These are phyloP conservation scores for Lordiphosa andalusiaca DNA, from an alignment of 2,888 invertebrate genomes.

Conservation along the genomic window DNA sequence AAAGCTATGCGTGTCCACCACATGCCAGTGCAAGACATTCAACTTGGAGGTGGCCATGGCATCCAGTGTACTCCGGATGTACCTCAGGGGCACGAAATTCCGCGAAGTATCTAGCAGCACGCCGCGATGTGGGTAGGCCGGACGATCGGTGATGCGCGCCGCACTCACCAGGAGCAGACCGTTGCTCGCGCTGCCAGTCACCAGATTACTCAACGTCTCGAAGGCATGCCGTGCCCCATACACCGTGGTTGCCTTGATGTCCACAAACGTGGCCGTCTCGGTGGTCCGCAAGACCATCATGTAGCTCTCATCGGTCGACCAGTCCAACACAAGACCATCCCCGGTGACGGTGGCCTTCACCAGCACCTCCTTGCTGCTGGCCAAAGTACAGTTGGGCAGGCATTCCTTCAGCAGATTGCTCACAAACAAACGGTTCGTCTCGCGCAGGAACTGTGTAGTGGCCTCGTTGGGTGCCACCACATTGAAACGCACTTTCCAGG, in stretches of 20 bases:
- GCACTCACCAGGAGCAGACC: slow-evolving; percentile 84
- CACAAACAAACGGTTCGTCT: slow-evolving; percentile 82
- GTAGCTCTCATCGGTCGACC: slow-evolving; percentile 87
- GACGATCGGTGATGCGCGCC: slow-evolving; percentile 87
- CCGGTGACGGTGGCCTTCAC: slow-evolving; percentile 83
- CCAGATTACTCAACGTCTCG: slow-evolving; percentile 88
- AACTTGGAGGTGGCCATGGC: slow-evolving; percentile 93
- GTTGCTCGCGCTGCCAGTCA: slow-evolving; percentile 80
- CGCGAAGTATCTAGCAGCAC: slow-evolving; percentile 93
- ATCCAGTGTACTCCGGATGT: slow-evolving; percentile 86
- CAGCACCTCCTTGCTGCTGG: slow-evolving; percentile 82
- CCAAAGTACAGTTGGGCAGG: slow-evolving; percentile 81
- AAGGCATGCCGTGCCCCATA: slow-evolving; percentile 89
- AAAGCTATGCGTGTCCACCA: slow-evolving; percentile 95
- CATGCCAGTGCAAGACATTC: slow-evolving; percentile 96
- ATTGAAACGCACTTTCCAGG: slow-evolving; percentile 82
- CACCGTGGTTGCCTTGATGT: slow-evolving; percentile 83
- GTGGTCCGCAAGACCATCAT: slow-evolving; percentile 82
- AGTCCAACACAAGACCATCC: slow-evolving; percentile 82
- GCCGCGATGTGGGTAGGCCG: slow-evolving; percentile 91
- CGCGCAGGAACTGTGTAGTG: slow-evolving; percentile 81
- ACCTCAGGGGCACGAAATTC: slow-evolving; percentile 89
- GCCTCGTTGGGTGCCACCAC: slow-evolving; percentile 81
- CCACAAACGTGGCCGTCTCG: slow-evolving; percentile 82
- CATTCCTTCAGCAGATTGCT: slow-evolving; percentile 84